Conservation (phyloP, 2,113 vertebrate genomes). For the Nothobranchius furzeri region DNA sequence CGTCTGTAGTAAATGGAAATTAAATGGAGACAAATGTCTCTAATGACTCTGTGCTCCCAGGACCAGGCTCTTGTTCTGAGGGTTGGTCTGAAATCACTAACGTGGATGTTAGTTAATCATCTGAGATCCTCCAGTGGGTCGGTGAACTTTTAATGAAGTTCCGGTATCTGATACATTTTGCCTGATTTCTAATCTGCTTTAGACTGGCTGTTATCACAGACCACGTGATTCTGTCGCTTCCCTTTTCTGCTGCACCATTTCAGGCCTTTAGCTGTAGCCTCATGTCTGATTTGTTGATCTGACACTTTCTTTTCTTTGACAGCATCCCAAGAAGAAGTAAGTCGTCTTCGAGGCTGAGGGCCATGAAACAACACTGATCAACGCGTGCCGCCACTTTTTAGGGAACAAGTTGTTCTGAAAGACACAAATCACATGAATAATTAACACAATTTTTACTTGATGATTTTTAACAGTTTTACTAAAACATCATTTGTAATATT, state of each 20-base stretch:
- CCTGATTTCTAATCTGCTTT: background rate
- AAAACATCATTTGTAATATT: conserved; percentile 25
- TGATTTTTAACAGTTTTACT: conserved; percentile 27
- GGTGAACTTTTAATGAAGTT: background rate
- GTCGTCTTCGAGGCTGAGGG: conserved; percentile 1
- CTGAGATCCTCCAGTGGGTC: conserved; percentile 1
- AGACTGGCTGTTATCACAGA: background rate
- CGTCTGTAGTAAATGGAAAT: conserved; percentile 53
- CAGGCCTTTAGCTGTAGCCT: background rate
- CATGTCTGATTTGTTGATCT: conserved; percentile 20
- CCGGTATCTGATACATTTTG: too few relatives aligned
- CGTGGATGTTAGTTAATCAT: conserved; percentile 28
- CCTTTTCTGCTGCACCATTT: background rate
- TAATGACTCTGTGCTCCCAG: conserved; percentile 39
- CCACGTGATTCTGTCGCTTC: background rate
- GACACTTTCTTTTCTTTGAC: conserved; percentile 36
- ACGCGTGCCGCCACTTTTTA: conserved; percentile 26
- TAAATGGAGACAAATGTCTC: conserved; percentile 56
- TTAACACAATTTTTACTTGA: conserved; percentile 11
- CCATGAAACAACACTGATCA: conserved; percentile 8
- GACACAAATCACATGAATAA: conserved; percentile 8
- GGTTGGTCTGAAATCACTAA: conserved; percentile 30
- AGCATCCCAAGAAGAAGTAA: conserved; percentile 72
- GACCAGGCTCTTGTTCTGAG: conserved; percentile 15
- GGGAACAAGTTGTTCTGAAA: conserved; percentile 40